Evolutionary conservation across 1,140 invertebrate species (phyloP), one percentile per base, ranked within the genome.

Genomic region (Anastrepha obliqua): DNA sequence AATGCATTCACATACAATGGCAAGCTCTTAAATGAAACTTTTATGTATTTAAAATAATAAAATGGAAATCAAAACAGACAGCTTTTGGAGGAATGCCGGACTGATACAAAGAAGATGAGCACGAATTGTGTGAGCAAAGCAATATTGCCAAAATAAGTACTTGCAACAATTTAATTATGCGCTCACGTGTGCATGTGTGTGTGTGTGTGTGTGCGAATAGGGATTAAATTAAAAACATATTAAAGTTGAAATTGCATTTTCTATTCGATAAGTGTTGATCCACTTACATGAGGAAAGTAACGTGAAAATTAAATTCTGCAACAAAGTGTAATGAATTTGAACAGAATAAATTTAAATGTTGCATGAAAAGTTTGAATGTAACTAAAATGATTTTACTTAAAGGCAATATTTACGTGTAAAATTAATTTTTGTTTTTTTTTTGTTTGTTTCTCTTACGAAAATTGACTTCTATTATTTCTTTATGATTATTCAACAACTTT

Each of bases 11-110:
- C 15, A 44, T 15, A 47, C 13, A 44, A 15, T 74, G 15, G 2
- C 15, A 74, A 74, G 44, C 42, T 67, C 65, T 42, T 42, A 67
- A 67, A 67, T 67, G 8, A 29, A n/a, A 15, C 20, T 67, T 67
- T 67, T 29, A n/a, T 67, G 64, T 67, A 67, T 42, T 11, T 20
- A 67, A 67, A 67, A 39, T 64, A 20, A 58, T 39, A 67, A 67
- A 67, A 67, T 39, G 65, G 39, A 58, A 67, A 67, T 67, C 65
- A 67, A 67, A 20, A 13, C 65, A 15, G 29, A 67, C 65, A 67
- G 11, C 6, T 42, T 67, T 67, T 13, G 65, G 9, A 13, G 29
- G 29, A 29, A 29, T 1, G 29, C 29, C 29, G 29, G 29, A 1
- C 1, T 29, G 29, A 29, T 29, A 13, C 20, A 42, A 67, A 67